Conservation (phyloP, 2,888 invertebrate genomes). For the Stenchaetothrips biformis region DNA sequence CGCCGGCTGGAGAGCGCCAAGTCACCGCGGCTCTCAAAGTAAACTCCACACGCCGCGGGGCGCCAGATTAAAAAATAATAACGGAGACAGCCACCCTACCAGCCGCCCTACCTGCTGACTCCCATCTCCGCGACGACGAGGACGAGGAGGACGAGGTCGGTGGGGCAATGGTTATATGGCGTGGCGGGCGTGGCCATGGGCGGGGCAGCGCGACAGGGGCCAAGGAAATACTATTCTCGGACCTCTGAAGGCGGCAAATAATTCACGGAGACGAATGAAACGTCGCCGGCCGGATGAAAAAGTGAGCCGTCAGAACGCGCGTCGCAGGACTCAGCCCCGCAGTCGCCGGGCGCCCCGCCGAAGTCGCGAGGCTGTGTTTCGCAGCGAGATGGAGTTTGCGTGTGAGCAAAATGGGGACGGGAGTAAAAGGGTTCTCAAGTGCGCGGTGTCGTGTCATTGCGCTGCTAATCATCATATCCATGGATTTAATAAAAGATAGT, state of each 20-base stretch:
- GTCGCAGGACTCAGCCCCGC: too few species aligned
- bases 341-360: too few species aligned
- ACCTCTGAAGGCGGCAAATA: conserved; percentile 4
- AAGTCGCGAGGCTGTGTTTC: too few species aligned
- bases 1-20: not conserved
- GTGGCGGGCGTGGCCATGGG: not conserved
- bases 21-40: not conserved
- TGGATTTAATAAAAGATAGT: too few species aligned
- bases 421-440: too few species aligned
- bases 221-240: not conserved
- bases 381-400: too few species aligned
- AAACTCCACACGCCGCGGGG: not conserved
- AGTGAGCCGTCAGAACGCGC: not conserved
- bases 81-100: not conserved
- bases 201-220: not conserved
- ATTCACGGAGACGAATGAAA: conserved; percentile 21
- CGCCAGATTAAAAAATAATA: conserved; percentile 20
- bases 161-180: not conserved
- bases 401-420: too few species aligned
- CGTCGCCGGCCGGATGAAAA: not conserved
- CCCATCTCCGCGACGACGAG: not conserved
- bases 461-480: too few species aligned
- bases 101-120: not conserved
- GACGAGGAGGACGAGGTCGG: not conserved
- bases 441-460: too few species aligned